Conservation (phyloP, 2,888 invertebrate genomes). For the Lamellibrachia satsuma region DNA sequence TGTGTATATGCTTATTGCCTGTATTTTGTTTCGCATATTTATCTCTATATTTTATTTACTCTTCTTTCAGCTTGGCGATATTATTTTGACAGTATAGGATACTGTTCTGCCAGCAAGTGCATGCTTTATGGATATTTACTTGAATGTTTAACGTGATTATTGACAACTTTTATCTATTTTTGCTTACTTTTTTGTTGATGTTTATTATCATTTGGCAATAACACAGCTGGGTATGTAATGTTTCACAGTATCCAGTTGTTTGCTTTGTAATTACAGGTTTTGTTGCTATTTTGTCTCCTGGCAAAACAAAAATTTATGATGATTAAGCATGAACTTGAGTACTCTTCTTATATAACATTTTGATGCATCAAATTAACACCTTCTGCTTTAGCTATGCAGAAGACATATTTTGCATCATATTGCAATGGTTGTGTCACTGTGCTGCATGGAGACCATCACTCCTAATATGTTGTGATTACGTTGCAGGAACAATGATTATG, state of each 20-base stretch:
- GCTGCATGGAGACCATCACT: neutral
- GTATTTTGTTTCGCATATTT: neutral
- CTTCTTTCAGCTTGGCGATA: conserved; percentile 5
- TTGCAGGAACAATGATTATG: neutral
- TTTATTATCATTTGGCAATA: neutral
- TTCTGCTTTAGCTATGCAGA: neutral
- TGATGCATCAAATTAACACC: neutral
- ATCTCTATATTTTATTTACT: neutral
- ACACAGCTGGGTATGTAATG: neutral
- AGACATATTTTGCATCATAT: neutral
- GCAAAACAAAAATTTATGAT: neutral
- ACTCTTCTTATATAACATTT: neutral
- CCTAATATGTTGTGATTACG: neutral
- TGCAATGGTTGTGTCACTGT: neutral
- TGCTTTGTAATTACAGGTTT: neutral
- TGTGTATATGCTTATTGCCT: neutral
- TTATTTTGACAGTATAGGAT: neutral
- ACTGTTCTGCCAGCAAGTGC: neutral
- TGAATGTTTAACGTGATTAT: neutral
- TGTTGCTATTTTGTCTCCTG: neutral
- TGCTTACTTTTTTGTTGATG: neutral
- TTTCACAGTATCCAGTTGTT: neutral
- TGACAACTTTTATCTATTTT: neutral
- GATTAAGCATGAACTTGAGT: neutral
- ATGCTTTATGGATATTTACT: neutral